phyloP scores from a whole-genome alignment of 2,888 invertebrate species.

The Drosophila birchii region DNA sequence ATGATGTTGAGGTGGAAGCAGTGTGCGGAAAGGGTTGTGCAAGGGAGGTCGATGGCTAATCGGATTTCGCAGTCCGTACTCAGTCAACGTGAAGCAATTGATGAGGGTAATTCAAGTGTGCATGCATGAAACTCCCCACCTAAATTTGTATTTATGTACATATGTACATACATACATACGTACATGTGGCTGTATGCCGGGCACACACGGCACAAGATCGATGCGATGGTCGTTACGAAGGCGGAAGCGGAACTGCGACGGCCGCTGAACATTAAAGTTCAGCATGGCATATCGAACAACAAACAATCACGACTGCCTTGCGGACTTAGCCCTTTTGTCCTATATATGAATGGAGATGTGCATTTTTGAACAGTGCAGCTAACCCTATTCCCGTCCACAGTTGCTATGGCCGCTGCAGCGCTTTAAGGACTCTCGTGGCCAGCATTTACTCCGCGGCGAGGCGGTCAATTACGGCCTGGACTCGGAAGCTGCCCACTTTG shows the following conservation, averaged over 20 bases:
- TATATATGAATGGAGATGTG: slow-evolving; percentile 5
- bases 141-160: slow-evolving; percentile 2
- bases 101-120: slow-evolving; percentile 76
- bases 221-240: slow-evolving; percentile 48
- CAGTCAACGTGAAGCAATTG: slow-evolving; percentile 77
- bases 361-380: slow-evolving; percentile 28
- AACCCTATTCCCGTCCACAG: slow-evolving; percentile 84
- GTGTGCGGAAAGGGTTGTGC: slow-evolving; percentile 3
- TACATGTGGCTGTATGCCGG: not conserved
- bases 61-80: slow-evolving; percentile 72
- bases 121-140: slow-evolving; percentile 59
- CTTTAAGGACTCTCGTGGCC: slow-evolving; percentile 89
- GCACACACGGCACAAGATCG: slow-evolving; percentile 14
- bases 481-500: slow-evolving; percentile 79
- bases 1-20: slow-evolving; percentile 5
- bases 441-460: slow-evolving; percentile 87
- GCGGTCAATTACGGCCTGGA: slow-evolving; percentile 84
- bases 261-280: slow-evolving; percentile 46
- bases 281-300: slow-evolving; percentile 53
- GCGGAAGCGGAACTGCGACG: slow-evolving; percentile 67
- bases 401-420: slow-evolving; percentile 93
- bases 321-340: not conserved
- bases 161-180: not conserved
- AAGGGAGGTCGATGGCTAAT: slow-evolving; percentile 64
- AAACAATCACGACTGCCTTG: slow-evolving; percentile 28